Evolutionary conservation across 1,140 invertebrate species (phyloP).

Genomic region (Coptotermes formosanus): DNA sequence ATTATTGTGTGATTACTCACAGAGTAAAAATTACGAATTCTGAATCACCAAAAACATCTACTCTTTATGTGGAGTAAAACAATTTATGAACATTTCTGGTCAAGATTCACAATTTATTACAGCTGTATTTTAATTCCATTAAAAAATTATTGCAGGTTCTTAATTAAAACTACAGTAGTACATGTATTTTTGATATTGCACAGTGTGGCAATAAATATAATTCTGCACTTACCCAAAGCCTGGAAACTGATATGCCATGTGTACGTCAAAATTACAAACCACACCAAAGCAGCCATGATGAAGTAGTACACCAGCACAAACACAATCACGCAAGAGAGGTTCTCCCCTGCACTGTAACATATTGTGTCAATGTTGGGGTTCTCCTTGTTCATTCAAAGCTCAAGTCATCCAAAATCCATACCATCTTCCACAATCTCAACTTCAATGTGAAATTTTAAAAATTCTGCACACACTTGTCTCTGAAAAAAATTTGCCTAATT

Average conservation of each 20-base stretch:
- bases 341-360: conserved; percentile 70
- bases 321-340: conserved; percentile 84
- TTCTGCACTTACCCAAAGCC: conserved; percentile 62
- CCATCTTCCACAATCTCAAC: too few relatives aligned
- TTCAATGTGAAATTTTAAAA: too few relatives aligned
- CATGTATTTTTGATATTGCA: background rate
- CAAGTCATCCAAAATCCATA: background rate
- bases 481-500: too few relatives aligned
- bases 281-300: conserved; percentile 88
- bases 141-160: background rate
- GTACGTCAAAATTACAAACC: conserved; percentile 95
- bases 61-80: too few relatives aligned
- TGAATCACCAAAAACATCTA: too few relatives aligned
- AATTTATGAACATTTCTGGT: too few relatives aligned
- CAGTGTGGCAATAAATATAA: background rate
- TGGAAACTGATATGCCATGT: conserved; percentile 89
- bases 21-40: too few relatives aligned
- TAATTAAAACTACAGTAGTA: background rate
- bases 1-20: too few relatives aligned
- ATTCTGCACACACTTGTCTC: too few relatives aligned
- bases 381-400: background rate
- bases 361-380: background rate
- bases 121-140: background rate
- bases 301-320: conserved; percentile 97
- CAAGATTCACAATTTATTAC: background rate